A percentile compares a stretch with the other conserved stretches of the same genome.
Conservation (phyloP, 2,888 invertebrate genomes). For the Augochlorella aurata region DNA sequence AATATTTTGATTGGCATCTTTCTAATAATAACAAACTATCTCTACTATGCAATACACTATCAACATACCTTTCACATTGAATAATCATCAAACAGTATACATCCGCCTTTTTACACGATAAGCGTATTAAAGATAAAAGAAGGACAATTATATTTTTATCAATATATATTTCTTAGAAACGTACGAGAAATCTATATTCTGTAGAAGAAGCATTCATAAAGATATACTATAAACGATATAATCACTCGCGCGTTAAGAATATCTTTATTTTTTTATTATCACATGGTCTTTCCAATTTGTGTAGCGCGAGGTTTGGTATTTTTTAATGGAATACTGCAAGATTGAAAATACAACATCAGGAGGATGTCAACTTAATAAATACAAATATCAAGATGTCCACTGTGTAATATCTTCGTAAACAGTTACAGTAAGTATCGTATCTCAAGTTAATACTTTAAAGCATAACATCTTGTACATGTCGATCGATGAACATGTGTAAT, state of each 20-base stretch:
- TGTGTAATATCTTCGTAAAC: conserved; percentile 64
- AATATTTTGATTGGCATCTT: conserved; percentile 14
- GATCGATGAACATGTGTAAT: conserved; percentile 31
- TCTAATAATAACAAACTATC: conserved; percentile 23
- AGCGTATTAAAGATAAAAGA: conserved; percentile 33
- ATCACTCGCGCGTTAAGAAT: conserved; percentile 42
- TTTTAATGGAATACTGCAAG: conserved; percentile 68
- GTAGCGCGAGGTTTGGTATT: conserved; percentile 70
- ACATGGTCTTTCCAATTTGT: conserved; percentile 69
- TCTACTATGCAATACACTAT: conserved; percentile 42
- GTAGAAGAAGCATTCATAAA: conserved; percentile 23
- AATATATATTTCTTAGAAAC: conserved; percentile 27
- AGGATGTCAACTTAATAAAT: conserved; percentile 68
- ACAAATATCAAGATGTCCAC: conserved; percentile 65
- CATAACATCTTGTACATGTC: conserved; percentile 45
- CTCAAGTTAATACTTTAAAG: conserved; percentile 59
- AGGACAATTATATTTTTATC: conserved; percentile 10
- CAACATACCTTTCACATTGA: conserved; percentile 47
- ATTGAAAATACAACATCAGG: conserved; percentile 64
- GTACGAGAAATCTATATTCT: conserved; percentile 28
- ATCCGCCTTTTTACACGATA: conserved; percentile 70
- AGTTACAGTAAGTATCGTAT: conserved; percentile 67
- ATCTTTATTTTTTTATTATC: conserved; percentile 60
- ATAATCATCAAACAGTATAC: conserved; percentile 71
- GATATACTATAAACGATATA: conserved; percentile 50